phyloP scores from a whole-genome alignment of 2,113 vertebrate species.

The Leptocoma aspasia region DNA sequence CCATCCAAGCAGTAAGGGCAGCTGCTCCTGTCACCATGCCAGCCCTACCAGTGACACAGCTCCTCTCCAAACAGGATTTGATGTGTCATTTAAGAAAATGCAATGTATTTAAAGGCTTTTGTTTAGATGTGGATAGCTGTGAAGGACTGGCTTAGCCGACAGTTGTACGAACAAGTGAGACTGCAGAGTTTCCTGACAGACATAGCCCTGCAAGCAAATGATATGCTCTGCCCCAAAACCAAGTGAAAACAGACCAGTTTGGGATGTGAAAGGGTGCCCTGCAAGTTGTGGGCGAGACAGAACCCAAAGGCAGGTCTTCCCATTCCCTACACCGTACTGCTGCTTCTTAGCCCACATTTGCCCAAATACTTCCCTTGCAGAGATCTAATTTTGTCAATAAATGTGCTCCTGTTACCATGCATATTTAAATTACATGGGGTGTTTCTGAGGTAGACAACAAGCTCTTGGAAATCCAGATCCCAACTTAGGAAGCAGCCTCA shows the following conservation, averaged over 20 bases:
- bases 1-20: neutral
- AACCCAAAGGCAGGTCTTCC: neutral
- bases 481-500: neutral
- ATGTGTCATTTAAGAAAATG: neutral
- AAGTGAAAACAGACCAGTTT: neutral
- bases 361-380: neutral
- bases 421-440: neutral
- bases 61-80: neutral
- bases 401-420: neutral
- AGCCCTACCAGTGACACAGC: neutral
- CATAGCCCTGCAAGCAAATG: neutral
- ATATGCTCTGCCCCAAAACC: neutral
- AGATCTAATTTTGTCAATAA: neutral
- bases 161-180: accelerated
- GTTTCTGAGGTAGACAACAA: neutral
- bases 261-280: neutral
- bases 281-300: neutral
- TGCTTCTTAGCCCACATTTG: neutral
- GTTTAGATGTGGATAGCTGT: neutral
- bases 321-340: accelerated
- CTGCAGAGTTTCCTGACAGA: neutral
- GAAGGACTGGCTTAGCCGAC: neutral
- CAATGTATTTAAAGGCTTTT: neutral
- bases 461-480: neutral
- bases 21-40: neutral